Evolutionary conservation across 2,888 invertebrate species (phyloP), one percentile per base, ranked within the genome.

Genomic region (Nudaria mundana): DNA sequence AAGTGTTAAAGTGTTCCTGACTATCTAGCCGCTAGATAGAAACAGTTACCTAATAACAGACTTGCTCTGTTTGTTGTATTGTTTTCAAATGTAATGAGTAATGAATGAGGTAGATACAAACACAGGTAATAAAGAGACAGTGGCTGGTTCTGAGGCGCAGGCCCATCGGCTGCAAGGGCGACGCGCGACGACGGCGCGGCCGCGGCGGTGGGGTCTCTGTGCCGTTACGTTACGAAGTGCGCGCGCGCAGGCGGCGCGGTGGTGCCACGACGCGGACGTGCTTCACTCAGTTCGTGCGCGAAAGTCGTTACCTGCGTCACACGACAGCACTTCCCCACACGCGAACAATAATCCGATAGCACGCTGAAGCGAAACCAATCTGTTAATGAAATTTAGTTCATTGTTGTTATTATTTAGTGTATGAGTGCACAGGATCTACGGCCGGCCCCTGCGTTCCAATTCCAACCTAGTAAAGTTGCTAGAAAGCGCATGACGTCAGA

Each of bases 231-330:
- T 81, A 81, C 81, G 81, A 76, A 74, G 71, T 75, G 81, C 77
- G 79, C 78, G 75, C 71, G 77, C 71, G 77, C 76, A 76, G 50
- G 70, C 69, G 60, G 59, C 44, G 63, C 62, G 52, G 56, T 72
- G 75, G 56, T 72, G 75, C 73, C 85, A 83, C 86, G 86, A 86
- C 76, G 81, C 84, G 84, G 83, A 84, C 86, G 85, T 83, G 85
- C 83, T 86, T 86, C 87, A 84, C 81, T 85, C 88, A 87, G 84
- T 86, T 83, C 84, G 83, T 86, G 85, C 86, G 86, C 86, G 87
- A 87, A 87, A 88, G 84, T 86, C 81, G 80, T 81, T 85, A 84
- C 81, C 78, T 80, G 78, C 81, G 81, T 83, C 83, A 85, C 74
- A 80, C 73, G 66, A 76, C 71, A 75, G 67, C 74, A 77, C 80